These are phyloP conservation scores for Nasonia giraulti DNA, from an alignment of 1,140 invertebrate species.

Conservation along the genomic window DNA sequence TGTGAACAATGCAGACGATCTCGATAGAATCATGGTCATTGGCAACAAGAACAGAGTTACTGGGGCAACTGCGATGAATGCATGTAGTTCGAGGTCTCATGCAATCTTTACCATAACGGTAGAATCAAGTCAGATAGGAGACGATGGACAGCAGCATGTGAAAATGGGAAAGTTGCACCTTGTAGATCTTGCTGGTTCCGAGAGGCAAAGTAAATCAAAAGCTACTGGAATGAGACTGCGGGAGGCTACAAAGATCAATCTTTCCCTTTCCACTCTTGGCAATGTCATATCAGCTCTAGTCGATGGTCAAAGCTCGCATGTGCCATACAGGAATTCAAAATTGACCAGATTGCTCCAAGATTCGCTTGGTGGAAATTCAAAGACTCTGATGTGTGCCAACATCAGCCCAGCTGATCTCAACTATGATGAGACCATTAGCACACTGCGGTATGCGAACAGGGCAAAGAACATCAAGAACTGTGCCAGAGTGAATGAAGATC, in stretches of 20 bases:
- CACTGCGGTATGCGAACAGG: constrained; percentile 95
- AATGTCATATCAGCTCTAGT: constrained; percentile 97
- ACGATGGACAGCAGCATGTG: constrained; percentile 79
- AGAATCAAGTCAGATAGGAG: constrained; percentile 83
- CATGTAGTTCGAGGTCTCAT: constrained; percentile 89
- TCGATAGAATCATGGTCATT: constrained; percentile 84
- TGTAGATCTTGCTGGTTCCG: constrained; percentile 91
- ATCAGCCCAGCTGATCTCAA: constrained; percentile 97
- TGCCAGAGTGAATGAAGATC: constrained; percentile 97
- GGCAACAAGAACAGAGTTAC: constrained; percentile 88
- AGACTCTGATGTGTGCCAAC: constrained; percentile 97
- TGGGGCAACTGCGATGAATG: constrained; percentile 91
- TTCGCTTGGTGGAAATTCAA: constrained; percentile 96
- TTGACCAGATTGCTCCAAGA: constrained; percentile 94
- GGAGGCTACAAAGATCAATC: constrained; percentile 97
- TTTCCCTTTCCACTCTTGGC: constrained; percentile 93
- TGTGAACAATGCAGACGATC: constrained; percentile 88
- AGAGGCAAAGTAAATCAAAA: constrained; percentile 94
- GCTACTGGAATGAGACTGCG: constrained; percentile 90
- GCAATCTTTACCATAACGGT: constrained; percentile 92
- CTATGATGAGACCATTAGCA: constrained; percentile 98
- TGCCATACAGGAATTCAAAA: constrained; percentile 97
- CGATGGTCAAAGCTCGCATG: constrained; percentile 94
- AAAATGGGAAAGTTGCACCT: constrained; percentile 88
- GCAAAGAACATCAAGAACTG: constrained; percentile 99